These are phyloP conservation scores for Typhlomys cinereus DNA, from an alignment of 2,113 vertebrate genomes.

Conservation along the genomic window DNA sequence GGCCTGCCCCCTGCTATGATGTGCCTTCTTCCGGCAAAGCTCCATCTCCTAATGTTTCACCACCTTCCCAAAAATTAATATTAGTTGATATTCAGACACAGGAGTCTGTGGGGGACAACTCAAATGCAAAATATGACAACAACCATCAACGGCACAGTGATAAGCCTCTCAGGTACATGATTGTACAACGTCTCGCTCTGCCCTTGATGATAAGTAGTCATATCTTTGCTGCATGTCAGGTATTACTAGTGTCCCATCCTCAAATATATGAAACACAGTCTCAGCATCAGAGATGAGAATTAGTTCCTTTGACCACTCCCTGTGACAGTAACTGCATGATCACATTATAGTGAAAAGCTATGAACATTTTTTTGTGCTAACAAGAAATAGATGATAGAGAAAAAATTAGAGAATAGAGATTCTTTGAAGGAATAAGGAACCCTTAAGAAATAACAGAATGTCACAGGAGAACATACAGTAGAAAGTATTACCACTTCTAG, in stretches of 20 bases:
- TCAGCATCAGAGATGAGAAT: background rate
- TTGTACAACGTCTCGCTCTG: background rate
- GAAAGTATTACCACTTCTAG: background rate
- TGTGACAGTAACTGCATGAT: constrained; percentile 30
- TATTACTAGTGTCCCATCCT: background rate
- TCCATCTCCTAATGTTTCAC: no score
- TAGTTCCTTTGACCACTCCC: background rate
- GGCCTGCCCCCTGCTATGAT: no score
- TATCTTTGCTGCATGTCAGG: background rate
- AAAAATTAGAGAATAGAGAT: no score
- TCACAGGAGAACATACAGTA: background rate
- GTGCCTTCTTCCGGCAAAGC: no score
- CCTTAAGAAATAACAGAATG: background rate
- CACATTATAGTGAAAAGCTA: background rate
- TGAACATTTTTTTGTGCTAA: constrained; percentile 6
- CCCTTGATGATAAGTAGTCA: background rate
- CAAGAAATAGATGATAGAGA: constrained; percentile 8
- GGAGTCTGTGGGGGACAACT: no score
- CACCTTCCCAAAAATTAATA: no score
- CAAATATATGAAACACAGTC: constrained; percentile 9
- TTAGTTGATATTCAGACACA: no score
- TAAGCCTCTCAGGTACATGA: background rate
- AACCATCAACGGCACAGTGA: background rate
- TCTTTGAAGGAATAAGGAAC: background rate
- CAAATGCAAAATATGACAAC: no score